Conservation (phyloP, 2,888 invertebrate genomes). For the Cerastis leucographa region DNA sequence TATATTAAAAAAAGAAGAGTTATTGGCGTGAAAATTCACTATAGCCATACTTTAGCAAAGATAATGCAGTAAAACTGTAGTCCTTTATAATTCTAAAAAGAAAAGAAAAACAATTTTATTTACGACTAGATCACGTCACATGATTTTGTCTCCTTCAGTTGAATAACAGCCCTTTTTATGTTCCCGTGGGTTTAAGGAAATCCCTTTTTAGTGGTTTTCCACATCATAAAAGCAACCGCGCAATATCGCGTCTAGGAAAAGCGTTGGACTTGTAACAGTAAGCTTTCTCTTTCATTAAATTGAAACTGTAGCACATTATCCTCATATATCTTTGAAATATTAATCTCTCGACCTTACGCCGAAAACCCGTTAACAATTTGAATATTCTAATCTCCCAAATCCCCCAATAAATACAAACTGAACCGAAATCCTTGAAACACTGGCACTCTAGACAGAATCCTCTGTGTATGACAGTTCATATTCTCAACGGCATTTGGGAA, state of each 20-base stretch:
- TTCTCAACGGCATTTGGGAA: conserved; percentile 71
- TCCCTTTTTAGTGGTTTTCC: conserved; percentile 46
- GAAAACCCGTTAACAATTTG: conserved; percentile 35
- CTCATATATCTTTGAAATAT: conserved; percentile 34
- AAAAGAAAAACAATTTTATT: conserved; percentile 18
- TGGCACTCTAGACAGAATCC: conserved; percentile 60
- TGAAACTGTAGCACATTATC: conserved; percentile 29
- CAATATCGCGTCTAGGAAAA: conserved; percentile 17
- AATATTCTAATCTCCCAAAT: conserved; percentile 55
- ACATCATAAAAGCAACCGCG: conserved; percentile 41
- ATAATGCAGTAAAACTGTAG: neutral
- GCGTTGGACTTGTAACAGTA: neutral
- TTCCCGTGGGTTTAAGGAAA: conserved; percentile 38
- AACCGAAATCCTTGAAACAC: conserved; percentile 50
- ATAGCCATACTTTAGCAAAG: neutral
- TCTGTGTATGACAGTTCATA: conserved; percentile 76
- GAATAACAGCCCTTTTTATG: conserved; percentile 52
- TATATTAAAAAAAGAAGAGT: neutral
- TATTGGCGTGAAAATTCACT: neutral
- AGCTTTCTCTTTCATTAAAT: conserved; percentile 22
- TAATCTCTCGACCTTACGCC: conserved; percentile 34
- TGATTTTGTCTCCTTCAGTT: conserved; percentile 37
- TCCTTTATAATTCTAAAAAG: conserved; percentile 1
- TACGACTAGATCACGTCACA: conserved; percentile 38
- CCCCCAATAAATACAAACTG: conserved; percentile 56